These are phyloP conservation scores for Xiphorhynchus elegans DNA, from an alignment of 2,113 vertebrate species.

Conservation along the genomic window DNA sequence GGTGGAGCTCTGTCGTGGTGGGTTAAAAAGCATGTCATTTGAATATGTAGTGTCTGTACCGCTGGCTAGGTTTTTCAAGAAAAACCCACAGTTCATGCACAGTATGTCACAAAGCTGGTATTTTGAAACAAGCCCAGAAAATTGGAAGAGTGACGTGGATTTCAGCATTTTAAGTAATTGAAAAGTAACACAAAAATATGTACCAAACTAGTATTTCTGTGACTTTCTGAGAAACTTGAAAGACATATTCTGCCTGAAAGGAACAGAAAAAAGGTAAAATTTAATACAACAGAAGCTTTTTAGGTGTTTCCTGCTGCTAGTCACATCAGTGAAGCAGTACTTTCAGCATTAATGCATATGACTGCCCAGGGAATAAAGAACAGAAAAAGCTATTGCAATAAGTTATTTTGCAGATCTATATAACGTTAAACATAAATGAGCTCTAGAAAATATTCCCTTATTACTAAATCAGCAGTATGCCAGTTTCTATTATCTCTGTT, in stretches of 20 bases:
- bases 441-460: background rate
- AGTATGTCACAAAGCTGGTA: background rate
- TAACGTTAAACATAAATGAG: background rate
- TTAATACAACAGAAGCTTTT: background rate
- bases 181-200: background rate
- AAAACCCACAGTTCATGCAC: background rate
- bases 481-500: background rate
- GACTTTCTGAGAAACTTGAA: background rate
- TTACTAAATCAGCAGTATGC: background rate
- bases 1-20: background rate
- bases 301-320: background rate
- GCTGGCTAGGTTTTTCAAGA: background rate
- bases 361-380: background rate
- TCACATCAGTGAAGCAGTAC: background rate
- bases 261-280: background rate
- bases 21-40: background rate
- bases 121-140: background rate
- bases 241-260: background rate
- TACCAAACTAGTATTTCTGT: background rate
- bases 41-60: background rate
- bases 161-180: background rate
- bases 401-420: background rate
- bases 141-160: background rate
- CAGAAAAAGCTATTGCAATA: background rate
- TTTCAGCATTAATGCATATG: background rate